phyloP scores from a whole-genome alignment of 2,797 vertebrate species.

The Cryptoblepharus egeriae region DNA sequence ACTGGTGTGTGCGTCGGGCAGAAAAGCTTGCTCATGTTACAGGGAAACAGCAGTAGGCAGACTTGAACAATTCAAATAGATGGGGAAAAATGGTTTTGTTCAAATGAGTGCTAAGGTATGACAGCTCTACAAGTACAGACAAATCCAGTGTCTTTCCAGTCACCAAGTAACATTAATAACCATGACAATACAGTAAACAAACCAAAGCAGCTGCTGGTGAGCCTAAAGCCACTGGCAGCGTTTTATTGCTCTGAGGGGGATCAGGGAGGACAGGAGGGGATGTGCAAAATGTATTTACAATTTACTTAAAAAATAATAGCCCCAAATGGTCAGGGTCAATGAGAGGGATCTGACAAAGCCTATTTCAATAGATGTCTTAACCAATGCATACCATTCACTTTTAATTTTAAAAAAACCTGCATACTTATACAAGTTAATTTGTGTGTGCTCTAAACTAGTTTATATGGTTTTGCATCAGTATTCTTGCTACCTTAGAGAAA shows the following conservation, averaged over 20 bases:
- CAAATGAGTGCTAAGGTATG: conserved; percentile 70
- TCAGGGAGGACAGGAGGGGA: conserved; percentile 28
- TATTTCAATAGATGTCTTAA: conserved; percentile 57
- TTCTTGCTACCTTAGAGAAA: conserved; percentile 58
- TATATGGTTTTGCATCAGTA: conserved; percentile 56
- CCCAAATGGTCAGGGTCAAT: conserved; percentile 33
- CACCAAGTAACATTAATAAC: conserved; percentile 80
- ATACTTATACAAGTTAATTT: conserved; percentile 22
- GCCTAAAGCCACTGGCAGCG: conserved; percentile 77
- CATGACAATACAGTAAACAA: conserved; percentile 76
- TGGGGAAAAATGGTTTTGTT: conserved; percentile 63
- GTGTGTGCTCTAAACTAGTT: conserved; percentile 9
- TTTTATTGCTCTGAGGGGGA: conserved; percentile 83
- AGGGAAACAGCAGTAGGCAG: conserved; percentile 68
- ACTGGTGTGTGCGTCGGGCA: conserved; percentile 64
- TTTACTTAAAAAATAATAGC: conserved; percentile 8
- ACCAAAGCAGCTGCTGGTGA: conserved; percentile 80
- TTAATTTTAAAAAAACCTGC: conserved; percentile 19
- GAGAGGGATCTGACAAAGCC: conserved; percentile 73
- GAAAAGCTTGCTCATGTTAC: conserved; percentile 68
- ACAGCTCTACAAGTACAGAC: conserved; percentile 76
- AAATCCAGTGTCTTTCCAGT: conserved; percentile 77
- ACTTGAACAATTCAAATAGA: conserved; percentile 68
- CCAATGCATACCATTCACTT: conserved; percentile 14
- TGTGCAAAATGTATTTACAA: conserved; percentile 29